A percentile compares a stretch with the other conserved stretches of the same genome.
Conservation (phyloP, 2,888 invertebrate species). For the Caenorhabditis zanzibari region DNA sequence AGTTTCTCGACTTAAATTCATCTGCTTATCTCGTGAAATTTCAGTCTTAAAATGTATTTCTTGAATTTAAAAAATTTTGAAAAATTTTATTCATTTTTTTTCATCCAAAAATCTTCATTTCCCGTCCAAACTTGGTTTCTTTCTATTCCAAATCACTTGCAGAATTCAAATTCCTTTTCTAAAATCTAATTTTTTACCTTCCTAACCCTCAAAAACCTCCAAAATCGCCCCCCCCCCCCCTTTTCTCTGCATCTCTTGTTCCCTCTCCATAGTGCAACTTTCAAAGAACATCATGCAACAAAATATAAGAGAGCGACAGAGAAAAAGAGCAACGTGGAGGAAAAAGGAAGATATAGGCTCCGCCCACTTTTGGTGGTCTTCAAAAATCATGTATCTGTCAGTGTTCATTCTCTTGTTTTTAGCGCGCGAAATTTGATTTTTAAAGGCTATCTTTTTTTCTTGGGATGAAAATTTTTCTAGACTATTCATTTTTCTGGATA, state of each 20-base stretch:
- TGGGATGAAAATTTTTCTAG: background rate
- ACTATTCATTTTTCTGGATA: too few relatives aligned
- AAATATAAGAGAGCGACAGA: conserved; percentile 10
- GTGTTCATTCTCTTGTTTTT: background rate
- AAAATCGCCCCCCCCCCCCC: background rate
- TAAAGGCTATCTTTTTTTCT: background rate
- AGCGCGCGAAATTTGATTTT: background rate
- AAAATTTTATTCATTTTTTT: too few relatives aligned
- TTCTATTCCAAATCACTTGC: too few relatives aligned
- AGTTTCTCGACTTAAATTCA: too few relatives aligned
- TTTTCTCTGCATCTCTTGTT: background rate
- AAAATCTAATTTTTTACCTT: too few relatives aligned
- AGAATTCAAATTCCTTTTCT: too few relatives aligned
- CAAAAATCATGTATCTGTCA: conserved; percentile 15
- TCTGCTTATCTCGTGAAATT: too few relatives aligned
- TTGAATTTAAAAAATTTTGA: too few relatives aligned
- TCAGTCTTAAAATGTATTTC: too few relatives aligned
- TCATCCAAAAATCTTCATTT: too few relatives aligned
- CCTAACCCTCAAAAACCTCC: too few relatives aligned
- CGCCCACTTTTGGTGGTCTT: conserved; percentile 43
- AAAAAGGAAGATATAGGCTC: conserved; percentile 10
- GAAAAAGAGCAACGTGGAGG: conserved; percentile 17
- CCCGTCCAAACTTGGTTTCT: too few relatives aligned
- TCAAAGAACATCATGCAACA: conserved; percentile 25
- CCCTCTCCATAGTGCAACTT: conserved; percentile 24